These are phyloP conservation scores for Cyprinella venusta DNA, from an alignment of 2,797 vertebrate species.

Conservation along the genomic window DNA sequence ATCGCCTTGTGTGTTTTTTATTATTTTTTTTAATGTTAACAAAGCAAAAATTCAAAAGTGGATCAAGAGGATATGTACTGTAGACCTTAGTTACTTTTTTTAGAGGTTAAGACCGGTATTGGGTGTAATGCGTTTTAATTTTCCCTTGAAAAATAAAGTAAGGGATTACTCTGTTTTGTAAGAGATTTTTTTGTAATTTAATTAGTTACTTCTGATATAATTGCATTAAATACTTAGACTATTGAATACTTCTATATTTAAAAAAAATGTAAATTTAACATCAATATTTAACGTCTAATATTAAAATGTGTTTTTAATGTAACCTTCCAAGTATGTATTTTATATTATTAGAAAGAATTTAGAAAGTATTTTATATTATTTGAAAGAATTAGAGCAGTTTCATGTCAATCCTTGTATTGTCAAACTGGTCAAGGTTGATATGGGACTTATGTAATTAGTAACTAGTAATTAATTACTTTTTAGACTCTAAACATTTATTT, in stretches of 20 bases:
- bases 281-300: not conserved
- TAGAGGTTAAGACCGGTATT: not conserved
- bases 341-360: not conserved
- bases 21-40: constrained; percentile 21
- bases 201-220: not conserved
- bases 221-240: not conserved
- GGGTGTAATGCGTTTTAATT: not conserved
- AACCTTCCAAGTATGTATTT: not conserved
- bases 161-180: not conserved
- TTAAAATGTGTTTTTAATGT: not conserved
- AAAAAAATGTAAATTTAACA: not conserved
- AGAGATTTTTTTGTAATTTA: not conserved
- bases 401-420: not conserved
- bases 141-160: not conserved
- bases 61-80: constrained; percentile 1
- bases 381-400: not conserved
- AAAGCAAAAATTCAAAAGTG: constrained; percentile 53
- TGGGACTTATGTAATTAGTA: not conserved
- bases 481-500: not conserved
- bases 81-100: not conserved
- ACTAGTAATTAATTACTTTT: not conserved
- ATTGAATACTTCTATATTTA: not conserved
- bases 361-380: not conserved
- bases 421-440: not conserved
- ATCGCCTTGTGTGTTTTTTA: constrained; percentile 29